These are phyloP conservation scores for Encarsia formosa DNA, from an alignment of 2,888 invertebrate species.

Conservation along the genomic window DNA sequence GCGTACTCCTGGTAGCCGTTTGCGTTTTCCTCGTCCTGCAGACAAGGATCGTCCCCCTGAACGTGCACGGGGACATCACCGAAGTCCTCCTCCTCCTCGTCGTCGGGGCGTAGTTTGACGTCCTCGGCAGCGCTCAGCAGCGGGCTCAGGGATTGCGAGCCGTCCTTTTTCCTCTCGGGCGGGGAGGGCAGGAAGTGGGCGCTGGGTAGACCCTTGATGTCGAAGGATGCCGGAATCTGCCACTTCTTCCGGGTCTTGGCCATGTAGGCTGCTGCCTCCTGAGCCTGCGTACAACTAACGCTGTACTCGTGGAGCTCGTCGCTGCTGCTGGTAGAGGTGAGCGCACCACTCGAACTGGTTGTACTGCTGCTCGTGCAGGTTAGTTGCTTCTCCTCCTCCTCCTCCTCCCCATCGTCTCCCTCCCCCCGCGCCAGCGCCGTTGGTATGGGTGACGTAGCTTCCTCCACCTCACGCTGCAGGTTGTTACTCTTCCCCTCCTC, in stretches of 20 bases:
- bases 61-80: too few species aligned
- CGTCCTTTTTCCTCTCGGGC: neutral
- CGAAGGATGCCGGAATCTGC: conserved; percentile 27
- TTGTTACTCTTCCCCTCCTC: neutral
- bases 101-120: conserved; percentile 7
- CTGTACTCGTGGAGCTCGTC: conserved; percentile 13
- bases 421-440: neutral
- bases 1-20: conserved; percentile 32
- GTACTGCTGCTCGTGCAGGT: too few species aligned
- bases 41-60: too few species aligned
- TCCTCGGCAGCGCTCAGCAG: conserved; percentile 15
- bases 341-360: neutral
- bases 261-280: conserved; percentile 20
- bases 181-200: conserved; percentile 21
- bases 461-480: neutral
- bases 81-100: conserved; percentile 21
- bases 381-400: too few species aligned
- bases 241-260: conserved; percentile 26
- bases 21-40: conserved; percentile 22
- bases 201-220: conserved; percentile 25
- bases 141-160: conserved; percentile 9
- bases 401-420: too few species aligned
- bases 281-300: neutral
- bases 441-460: neutral
- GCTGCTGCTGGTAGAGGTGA: conserved; percentile 5